Evolutionary conservation across 2,113 vertebrate genomes (phyloP).

Genomic region (Semnornis frantzii): DNA sequence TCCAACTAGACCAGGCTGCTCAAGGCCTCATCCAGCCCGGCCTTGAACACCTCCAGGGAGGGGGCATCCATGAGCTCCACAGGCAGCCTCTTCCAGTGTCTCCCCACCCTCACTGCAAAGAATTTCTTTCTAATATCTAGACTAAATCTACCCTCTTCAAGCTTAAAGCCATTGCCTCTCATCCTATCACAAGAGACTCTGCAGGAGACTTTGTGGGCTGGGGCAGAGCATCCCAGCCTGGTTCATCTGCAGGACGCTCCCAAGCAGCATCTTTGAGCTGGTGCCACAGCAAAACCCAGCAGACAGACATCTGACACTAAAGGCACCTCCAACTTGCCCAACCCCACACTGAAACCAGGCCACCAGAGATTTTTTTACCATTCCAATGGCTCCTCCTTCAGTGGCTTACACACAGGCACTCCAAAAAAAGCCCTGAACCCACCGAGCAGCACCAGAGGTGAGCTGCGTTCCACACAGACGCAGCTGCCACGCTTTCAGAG

Average conservation of each 20-base stretch:
- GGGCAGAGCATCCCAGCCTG: neutral
- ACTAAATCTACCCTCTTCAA: no score
- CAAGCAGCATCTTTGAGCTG: neutral
- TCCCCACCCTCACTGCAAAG: no score
- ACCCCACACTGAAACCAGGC: neutral
- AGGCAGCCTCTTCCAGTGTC: no score
- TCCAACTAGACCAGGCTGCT: no score
- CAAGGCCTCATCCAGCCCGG: no score
- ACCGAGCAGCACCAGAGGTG: fast-evolving
- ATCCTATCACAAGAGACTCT: neutral
- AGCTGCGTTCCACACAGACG: neutral
- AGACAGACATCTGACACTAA: fast-evolving
- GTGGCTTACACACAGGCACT: fast-evolving
- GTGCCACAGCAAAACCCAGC: neutral
- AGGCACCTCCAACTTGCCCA: neutral
- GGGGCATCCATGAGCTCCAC: no score
- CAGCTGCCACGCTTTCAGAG: neutral
- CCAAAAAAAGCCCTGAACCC: neutral
- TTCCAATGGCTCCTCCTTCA: neutral
- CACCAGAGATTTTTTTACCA: neutral
- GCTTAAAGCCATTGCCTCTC: no score
- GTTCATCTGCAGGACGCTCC: neutral
- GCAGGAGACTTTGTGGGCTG: neutral
- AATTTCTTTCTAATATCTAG: no score
- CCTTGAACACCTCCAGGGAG: no score